Conservation (phyloP, 2,888 invertebrate species). For the Rhagium mordax region DNA sequence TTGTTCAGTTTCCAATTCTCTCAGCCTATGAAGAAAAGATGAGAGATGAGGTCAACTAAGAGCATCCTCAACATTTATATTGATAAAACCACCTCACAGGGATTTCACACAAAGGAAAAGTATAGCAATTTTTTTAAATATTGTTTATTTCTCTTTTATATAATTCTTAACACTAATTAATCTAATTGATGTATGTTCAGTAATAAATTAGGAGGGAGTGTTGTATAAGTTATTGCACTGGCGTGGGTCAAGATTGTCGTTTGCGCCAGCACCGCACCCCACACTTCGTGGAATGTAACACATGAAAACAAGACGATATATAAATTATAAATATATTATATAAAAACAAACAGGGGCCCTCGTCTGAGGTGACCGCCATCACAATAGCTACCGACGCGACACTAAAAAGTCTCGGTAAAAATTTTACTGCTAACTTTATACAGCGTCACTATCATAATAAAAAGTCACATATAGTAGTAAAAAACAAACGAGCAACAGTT, state of each 20-base stretch:
- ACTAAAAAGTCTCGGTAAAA: slow-evolving; percentile 66
- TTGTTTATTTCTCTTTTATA: slow-evolving; percentile 65
- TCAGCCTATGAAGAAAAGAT: background rate
- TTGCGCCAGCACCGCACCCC: slow-evolving; percentile 67
- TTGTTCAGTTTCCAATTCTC: background rate
- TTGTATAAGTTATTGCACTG: slow-evolving; percentile 69
- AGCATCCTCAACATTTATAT: background rate
- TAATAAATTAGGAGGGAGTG: slow-evolving; percentile 67
- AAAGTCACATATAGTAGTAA: slow-evolving; percentile 54
- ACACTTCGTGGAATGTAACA: slow-evolving; percentile 66
- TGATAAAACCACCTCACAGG: background rate
- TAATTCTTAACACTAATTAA: slow-evolving; percentile 67
- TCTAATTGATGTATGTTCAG: slow-evolving; percentile 64
- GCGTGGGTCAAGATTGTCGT: slow-evolving; percentile 67
- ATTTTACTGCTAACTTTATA: slow-evolving; percentile 63
- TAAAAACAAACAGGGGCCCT: slow-evolving; percentile 67
- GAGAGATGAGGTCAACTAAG: background rate
- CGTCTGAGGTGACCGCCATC: slow-evolving; percentile 61
- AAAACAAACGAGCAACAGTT: slow-evolving; percentile 63
- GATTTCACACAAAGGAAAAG: slow-evolving; percentile 9
- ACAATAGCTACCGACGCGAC: slow-evolving; percentile 69
- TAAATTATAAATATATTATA: slow-evolving; percentile 69
- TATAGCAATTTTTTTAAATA: slow-evolving; percentile 55
- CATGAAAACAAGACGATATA: slow-evolving; percentile 67
- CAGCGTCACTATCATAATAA: slow-evolving; percentile 64